phyloP scores from a whole-genome alignment of 2,113 vertebrate genomes.

The Sialia sialis region DNA sequence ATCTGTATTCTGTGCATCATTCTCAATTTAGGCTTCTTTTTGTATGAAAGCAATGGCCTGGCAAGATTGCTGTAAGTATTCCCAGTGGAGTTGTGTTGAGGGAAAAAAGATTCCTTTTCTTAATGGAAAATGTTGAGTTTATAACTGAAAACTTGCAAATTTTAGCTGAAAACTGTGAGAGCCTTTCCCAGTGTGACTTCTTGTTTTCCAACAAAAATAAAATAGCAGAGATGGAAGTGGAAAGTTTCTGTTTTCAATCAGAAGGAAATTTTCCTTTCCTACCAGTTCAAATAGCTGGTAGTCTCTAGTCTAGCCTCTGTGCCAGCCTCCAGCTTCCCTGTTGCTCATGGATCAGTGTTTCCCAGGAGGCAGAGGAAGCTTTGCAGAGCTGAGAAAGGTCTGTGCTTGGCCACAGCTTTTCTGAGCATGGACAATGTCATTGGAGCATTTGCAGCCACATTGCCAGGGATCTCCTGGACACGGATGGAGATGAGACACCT shows the following conservation, averaged over 20 bases:
- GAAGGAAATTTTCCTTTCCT: not conserved
- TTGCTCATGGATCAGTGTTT: not conserved
- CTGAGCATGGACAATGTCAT: not conserved
- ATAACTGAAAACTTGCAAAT: slow-evolving; percentile 22
- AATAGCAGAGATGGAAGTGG: not conserved
- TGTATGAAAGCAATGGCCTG: not conserved
- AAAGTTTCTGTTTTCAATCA: slow-evolving; percentile 15
- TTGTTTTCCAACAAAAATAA: slow-evolving; percentile 5
- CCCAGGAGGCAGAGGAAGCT: not conserved
- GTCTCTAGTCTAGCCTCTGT: not conserved
- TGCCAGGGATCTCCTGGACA: not conserved
- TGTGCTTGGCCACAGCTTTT: not conserved
- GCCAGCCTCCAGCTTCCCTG: not conserved
- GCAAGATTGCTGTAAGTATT: not conserved
- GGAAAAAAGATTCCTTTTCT: not conserved
- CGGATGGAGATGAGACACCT: not conserved
- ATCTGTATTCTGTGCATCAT: not conserved
- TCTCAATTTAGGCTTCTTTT: slow-evolving; percentile 17
- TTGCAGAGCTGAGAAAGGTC: not conserved
- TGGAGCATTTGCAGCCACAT: not conserved
- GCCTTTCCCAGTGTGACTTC: not conserved
- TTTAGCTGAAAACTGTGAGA: not conserved
- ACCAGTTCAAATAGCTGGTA: not conserved
- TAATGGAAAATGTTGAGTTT: slow-evolving; percentile 20
- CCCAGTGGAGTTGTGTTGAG: not conserved